These are phyloP conservation scores for Ctenicera cuprea DNA, from an alignment of 2,888 invertebrate genomes.

Conservation along the genomic window DNA sequence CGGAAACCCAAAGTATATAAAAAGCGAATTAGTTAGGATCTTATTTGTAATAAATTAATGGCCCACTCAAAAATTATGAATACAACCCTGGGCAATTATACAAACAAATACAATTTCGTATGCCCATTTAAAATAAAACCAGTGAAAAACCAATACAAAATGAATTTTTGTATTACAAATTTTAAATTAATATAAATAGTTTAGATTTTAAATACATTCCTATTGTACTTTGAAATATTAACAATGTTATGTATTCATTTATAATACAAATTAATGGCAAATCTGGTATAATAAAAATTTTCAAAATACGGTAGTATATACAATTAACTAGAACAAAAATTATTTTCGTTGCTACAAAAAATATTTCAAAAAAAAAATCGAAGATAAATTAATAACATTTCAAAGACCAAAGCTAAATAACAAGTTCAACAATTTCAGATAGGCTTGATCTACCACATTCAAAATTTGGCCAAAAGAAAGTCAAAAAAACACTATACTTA, in stretches of 20 bases:
- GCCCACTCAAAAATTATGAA: background rate
- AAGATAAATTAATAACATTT: conserved; percentile 4
- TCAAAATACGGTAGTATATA: conserved; percentile 1
- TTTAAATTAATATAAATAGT: background rate
- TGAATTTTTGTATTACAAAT: too few relatives aligned
- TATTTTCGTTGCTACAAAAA: conserved; percentile 27
- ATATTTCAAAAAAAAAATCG: background rate
- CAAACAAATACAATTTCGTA: background rate
- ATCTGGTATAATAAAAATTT: background rate
- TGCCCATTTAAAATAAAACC: too few relatives aligned
- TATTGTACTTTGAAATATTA: conserved; percentile 10
- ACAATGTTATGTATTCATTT: background rate
- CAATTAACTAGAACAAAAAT: background rate
- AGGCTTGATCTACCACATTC: conserved; percentile 11
- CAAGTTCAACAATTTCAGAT: conserved; percentile 39
- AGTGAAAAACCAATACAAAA: too few relatives aligned
- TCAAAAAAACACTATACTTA: conserved; percentile 26
- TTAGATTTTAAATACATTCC: background rate
- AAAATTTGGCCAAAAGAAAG: background rate
- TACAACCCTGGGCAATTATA: background rate
- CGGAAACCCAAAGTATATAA: conserved; percentile 26
- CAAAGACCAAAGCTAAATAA: conserved; percentile 17
- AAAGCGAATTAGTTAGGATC: conserved; percentile 20
- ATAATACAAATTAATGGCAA: background rate
- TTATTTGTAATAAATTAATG: conserved; percentile 52